Evolutionary conservation across 2,888 invertebrate genomes (phyloP), one percentile per base, ranked within the genome.

Genomic region (Drosophila lacicola): DNA sequence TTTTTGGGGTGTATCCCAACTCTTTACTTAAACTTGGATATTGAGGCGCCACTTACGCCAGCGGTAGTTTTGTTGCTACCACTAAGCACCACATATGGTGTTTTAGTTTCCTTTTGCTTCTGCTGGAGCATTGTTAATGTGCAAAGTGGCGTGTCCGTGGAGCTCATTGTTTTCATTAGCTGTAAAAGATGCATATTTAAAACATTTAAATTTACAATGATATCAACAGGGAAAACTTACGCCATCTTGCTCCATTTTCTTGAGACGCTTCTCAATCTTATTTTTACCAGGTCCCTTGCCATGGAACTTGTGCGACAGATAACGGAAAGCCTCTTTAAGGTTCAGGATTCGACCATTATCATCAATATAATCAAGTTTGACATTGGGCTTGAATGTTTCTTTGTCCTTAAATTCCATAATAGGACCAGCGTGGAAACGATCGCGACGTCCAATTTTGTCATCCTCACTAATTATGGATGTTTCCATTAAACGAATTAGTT

Each of bases 251-350:
- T 98, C 96, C 74, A 95, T 94, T 93, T 99, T 98, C 93, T 98
- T 98, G 93, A 97, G 95, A 77, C 99, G 94, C 91, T 99, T 99
- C 93, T 99, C 99, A 85, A 96, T 95, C 93, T 99, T 99, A 93
- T 98, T 99, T 93, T 99, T 99, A 58, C 99, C 99, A 19, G 99
- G 98, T 2, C 98, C 98, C 93, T 99, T 99, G 56, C 99, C 99
- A 93, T 99, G 99, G 94, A 99, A 99, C 93, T 99, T 98, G 93
- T 99, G 99, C 25, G 98, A 98, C 58, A 99, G 94, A 93, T 98
- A 97, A 78, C 97, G 94, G 93, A 99, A 99, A 50, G 99, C 99
- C 93, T 99, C 99, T 93, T 99, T 99, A 62, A 97, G 96, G 88
- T 96, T 96, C 68, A 99, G 94, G 82, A 97, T 94, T 61, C 97